Evolutionary conservation across 2,797 vertebrate genomes (phyloP), one percentile per base, ranked within the genome.

Genomic region (Buceros bicornis): DNA sequence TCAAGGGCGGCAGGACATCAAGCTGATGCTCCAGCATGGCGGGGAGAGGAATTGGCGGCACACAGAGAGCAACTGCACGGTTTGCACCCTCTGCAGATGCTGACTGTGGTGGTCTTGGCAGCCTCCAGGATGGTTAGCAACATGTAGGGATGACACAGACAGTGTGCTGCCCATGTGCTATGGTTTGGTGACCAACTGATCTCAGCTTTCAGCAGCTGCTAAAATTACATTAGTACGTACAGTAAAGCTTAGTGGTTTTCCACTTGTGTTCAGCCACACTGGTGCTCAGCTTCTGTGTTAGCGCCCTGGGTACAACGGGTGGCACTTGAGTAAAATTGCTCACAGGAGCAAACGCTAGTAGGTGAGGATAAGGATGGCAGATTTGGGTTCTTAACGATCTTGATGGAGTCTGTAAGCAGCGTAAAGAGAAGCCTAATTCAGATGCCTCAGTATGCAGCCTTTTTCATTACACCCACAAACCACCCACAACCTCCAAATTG

Each of bases 381-480:
- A 96, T 94, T 87, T 71, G 78, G 64, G 86, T 82, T 90, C 88
- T 90, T 95, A 92, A 74, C 71, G 50, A 71, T 85, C 85, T 84
- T 78, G 64, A 91, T 79, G 87, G 82, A 94, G 87, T 69, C 94
- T 93, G 84, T 82, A 95, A 96, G 96, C 91, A 96, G 81, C 82
- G 89, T 93, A 83, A 93, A 95, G 93, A 95, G 91, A 96, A 94
- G 87, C 76, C 82, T 95, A 96, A 95, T 96, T 97, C 93, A 91
- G 92, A 96, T 93, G 57, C 87, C 87, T 97, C 28, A 0, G 53
- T 92, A 95, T 88, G 81, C 67, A 87, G 89, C 73, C 95, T 93
- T 94, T 95, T 95, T 96, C 95, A 97, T 97, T 93, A 97, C 84
- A 96, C 95, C 96, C 96, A 97, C 97, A 95, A 97, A 90, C 90